A percentile compares a stretch with the other conserved stretches of the same genome.
Conservation (phyloP, 1,140 invertebrate species). For the Drosophila bipectinata region DNA sequence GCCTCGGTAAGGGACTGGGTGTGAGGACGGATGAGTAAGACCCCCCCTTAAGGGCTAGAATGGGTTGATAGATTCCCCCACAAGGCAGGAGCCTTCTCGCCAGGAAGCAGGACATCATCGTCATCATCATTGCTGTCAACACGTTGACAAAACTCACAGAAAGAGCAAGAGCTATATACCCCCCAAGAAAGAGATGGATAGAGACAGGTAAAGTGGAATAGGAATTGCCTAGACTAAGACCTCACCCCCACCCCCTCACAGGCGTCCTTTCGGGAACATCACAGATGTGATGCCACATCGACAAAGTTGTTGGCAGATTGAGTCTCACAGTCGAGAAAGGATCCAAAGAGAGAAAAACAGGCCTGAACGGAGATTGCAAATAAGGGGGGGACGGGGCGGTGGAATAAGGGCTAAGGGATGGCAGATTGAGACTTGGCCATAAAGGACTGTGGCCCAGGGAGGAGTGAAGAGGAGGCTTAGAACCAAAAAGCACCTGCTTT, state of each 20-base stretch:
- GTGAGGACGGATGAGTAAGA: too few relatives aligned
- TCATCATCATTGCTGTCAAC: constrained; percentile 70
- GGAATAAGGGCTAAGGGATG: background rate
- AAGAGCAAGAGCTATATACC: background rate
- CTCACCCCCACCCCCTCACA: background rate
- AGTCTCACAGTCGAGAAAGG: constrained; percentile 23
- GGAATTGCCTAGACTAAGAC: constrained; percentile 1
- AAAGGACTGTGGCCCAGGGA: too few relatives aligned
- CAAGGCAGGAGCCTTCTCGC: background rate
- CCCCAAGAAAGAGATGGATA: background rate
- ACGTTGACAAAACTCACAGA: constrained; percentile 55
- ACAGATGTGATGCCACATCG: constrained; percentile 64
- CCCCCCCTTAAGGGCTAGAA: background rate
- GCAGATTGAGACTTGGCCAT: too few relatives aligned
- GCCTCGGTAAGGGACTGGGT: too few relatives aligned
- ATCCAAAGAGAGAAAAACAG: constrained; percentile 4
- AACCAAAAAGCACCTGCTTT: constrained; percentile 34
- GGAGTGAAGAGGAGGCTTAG: too few relatives aligned
- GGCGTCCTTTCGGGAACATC: constrained; percentile 21
- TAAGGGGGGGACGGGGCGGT: background rate
- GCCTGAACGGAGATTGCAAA: background rate
- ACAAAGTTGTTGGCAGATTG: constrained; percentile 67
- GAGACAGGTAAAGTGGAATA: constrained; percentile 38
- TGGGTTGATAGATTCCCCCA: background rate
- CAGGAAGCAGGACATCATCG: constrained; percentile 24